Conservation (phyloP, 2,113 vertebrate species). For the Tylochromis polylepis region DNA sequence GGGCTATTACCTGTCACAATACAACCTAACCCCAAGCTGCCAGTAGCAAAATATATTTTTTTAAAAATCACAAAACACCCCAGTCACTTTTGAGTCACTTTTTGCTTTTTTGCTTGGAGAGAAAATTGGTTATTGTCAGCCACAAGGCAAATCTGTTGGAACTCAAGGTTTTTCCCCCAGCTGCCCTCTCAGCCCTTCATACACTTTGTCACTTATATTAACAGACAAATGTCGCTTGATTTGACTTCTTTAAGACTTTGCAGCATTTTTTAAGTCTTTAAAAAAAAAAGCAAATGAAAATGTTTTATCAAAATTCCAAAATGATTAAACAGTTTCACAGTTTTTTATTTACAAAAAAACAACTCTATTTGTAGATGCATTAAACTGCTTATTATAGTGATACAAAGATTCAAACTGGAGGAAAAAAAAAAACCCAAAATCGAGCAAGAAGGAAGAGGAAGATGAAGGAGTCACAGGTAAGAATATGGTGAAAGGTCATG, state of each 20-base stretch:
- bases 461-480: background rate
- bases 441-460: background rate
- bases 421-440: background rate
- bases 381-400: background rate
- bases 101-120: background rate
- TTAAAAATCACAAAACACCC: background rate
- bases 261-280: background rate
- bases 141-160: background rate
- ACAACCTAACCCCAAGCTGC: slow-evolving; percentile 45
- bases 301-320: background rate
- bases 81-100: background rate
- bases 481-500: slow-evolving; percentile 25
- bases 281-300: slow-evolving; percentile 4
- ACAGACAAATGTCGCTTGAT: background rate
- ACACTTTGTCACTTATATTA: background rate
- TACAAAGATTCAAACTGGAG: background rate
- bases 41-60: slow-evolving; percentile 1
- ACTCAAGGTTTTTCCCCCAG: background rate
- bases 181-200: background rate
- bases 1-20: slow-evolving; percentile 53
- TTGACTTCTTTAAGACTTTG: slow-evolving; percentile 12
- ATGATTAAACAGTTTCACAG: background rate
- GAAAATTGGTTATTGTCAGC: background rate
- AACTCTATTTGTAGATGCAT: background rate
- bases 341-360: background rate